Conservation (phyloP, 2,797 vertebrate genomes). For the Scolopax rusticola region DNA sequence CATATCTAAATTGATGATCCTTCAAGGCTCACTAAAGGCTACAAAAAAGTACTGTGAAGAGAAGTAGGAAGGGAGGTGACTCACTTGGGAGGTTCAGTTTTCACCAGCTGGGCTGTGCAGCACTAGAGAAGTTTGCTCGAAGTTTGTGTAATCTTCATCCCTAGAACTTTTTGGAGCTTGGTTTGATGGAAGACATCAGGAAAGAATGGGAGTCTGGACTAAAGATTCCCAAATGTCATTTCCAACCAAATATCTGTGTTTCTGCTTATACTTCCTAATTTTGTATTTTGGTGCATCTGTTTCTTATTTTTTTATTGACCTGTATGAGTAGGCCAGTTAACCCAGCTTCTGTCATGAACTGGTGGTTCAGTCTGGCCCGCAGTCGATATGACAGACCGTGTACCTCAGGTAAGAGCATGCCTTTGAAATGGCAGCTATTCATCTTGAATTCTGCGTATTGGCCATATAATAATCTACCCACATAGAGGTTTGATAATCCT, state of each 20-base stretch:
- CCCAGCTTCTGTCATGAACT: background rate
- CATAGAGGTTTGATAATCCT: background rate
- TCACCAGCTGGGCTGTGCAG: background rate
- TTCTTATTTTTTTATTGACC: background rate
- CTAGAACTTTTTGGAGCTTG: background rate
- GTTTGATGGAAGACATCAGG: background rate
- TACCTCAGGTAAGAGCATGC: background rate
- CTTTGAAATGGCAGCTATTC: background rate
- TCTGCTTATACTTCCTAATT: background rate
- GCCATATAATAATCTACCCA: background rate
- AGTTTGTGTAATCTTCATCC: background rate
- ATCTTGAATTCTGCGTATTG: background rate
- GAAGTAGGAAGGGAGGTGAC: background rate
- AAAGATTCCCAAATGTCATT: background rate
- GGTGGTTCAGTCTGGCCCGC: background rate
- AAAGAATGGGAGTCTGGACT: background rate
- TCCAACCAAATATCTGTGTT: background rate
- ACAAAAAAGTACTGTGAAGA: background rate
- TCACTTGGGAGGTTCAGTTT: background rate
- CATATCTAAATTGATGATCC: background rate
- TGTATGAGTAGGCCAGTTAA: background rate
- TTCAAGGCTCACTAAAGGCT: background rate
- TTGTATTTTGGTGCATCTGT: background rate
- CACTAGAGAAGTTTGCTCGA: background rate
- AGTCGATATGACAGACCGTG: background rate